These are phyloP conservation scores for Tanypteryx hageni DNA, from an alignment of 2,888 invertebrate genomes.

Conservation along the genomic window DNA sequence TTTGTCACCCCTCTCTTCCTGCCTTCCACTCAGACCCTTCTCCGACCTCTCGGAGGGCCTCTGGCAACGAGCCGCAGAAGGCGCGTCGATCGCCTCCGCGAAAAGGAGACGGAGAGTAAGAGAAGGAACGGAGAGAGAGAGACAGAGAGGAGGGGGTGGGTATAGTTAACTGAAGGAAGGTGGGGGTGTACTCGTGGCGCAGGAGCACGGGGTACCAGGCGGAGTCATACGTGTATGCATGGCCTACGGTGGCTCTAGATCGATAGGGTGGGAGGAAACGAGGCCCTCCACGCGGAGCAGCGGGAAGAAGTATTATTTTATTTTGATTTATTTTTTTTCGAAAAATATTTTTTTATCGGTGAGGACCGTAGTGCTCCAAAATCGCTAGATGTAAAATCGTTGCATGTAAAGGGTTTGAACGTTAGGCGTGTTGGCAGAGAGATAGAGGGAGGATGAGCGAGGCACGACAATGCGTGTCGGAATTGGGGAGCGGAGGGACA, in stretches of 20 bases:
- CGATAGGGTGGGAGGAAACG: neutral
- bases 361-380: neutral
- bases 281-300: neutral
- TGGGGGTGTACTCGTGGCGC: neutral
- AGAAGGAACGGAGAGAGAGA: neutral
- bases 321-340: neutral
- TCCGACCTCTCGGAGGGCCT: neutral
- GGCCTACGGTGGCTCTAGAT: slow-evolving; percentile 2
- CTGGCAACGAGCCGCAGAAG: neutral
- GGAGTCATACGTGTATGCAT: slow-evolving; percentile 23
- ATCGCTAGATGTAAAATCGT: neutral
- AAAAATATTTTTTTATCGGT: neutral
- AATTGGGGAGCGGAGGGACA: neutral
- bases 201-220: neutral
- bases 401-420: neutral
- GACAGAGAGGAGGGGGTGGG: neutral
- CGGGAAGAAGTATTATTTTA: slow-evolving; percentile 20
- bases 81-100: neutral
- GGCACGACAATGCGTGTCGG: neutral
- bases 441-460: neutral
- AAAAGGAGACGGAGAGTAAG: neutral
- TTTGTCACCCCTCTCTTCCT: neutral
- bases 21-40: neutral
- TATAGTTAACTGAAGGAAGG: neutral
- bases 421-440: neutral